Evolutionary conservation across 2,888 invertebrate species (phyloP), one percentile per base, ranked within the genome.

Genomic region (Oligia fasciuncula): DNA sequence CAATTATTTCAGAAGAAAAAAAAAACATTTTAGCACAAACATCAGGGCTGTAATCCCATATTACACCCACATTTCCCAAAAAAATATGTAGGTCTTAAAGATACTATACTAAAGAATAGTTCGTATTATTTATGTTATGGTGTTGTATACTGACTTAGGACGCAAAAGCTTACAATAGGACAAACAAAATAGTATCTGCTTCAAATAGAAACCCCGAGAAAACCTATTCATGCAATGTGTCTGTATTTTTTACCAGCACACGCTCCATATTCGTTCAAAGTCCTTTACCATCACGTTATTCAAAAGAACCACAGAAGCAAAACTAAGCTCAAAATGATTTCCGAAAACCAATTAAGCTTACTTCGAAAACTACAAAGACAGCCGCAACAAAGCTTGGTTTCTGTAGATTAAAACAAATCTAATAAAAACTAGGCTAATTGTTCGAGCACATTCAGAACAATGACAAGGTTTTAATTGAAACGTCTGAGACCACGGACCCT

Each of bases 391-490:
- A 70, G 83, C 67, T 68, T 13, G 35, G 76, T 40, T 54, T n/a
- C 43, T 62, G 70, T 81, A 14, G 29, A 46, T 76, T 63, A 66
- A 11, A 70, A 77, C 78, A 71, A 40, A 71, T 65, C 54, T 69
- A 78, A 85, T 69, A 78, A 85, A 77, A 80, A 69, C 71, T 73
- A 65, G 79, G 68, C 73, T 88, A 79, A 87, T 84, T 81, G 85
- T 68, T 82, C 40, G 43, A 65, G 35, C 40, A 70, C n/a, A 76
- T 65, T 77, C 14, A 46, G 76, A 75, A 79, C 81, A 74, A 76
- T 76, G 85, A 78, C 84, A 83, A 80, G 70, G 49, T 82, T 88
- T 85, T 87, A 91, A 92, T 90, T 91, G 87, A 88, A 90, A 85
- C 77, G 86, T 89, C 89, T 88, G 73, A 66, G 73, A 78, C 85